These are phyloP conservation scores for Oegoconia quadripuncta DNA, from an alignment of 2,888 invertebrate species.

Conservation along the genomic window DNA sequence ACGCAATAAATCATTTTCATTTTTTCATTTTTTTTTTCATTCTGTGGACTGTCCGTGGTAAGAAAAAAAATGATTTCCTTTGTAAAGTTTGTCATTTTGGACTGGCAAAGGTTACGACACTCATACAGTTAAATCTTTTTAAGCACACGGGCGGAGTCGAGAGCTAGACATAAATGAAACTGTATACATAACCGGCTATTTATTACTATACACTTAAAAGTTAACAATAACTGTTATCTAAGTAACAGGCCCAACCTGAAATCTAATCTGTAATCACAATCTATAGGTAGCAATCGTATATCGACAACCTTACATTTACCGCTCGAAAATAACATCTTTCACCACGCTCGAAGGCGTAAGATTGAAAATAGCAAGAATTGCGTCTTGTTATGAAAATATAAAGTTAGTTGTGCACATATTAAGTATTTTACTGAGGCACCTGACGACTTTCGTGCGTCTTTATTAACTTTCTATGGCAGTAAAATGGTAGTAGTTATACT, in stretches of 20 bases:
- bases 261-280: not conserved
- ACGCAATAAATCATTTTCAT: no score
- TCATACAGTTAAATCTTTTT: no score
- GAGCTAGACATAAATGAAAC: not conserved
- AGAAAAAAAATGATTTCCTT: no score
- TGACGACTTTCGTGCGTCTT: constrained; percentile 37
- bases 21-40: no score
- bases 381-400: not conserved
- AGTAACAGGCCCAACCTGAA: not conserved
- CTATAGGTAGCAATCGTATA: not conserved
- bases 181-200: not conserved
- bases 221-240: constrained; percentile 27
- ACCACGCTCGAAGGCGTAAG: constrained; percentile 2
- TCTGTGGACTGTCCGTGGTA: no score
- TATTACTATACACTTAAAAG: constrained; percentile 20
- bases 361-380: constrained; percentile 4
- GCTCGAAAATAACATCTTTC: not conserved
- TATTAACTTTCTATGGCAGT: constrained; percentile 38
- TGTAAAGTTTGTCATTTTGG: no score
- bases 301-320: not conserved
- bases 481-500: no score
- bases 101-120: no score
- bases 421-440: constrained; percentile 34
- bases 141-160: no score
- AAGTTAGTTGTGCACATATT: constrained; percentile 26